Base-by-base conservation (phyloP, 2,113 vertebrate species). In the Erpornis zantholeuca region DNA sequence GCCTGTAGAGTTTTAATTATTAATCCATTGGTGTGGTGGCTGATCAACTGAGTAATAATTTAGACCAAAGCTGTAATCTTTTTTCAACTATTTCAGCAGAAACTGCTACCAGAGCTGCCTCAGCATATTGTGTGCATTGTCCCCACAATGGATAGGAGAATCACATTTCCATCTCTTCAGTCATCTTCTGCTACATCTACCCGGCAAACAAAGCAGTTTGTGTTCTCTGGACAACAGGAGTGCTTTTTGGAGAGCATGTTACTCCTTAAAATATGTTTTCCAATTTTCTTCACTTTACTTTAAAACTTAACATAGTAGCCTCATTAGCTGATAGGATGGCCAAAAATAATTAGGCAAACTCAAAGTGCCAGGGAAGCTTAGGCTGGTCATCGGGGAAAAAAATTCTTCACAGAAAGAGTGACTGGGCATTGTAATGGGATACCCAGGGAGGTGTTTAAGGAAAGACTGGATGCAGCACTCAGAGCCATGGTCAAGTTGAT, bases 251-350 rank as follows among this genome's bases (percentile, higher is more conserved):
- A 54, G 6, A 56, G 15, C 15, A 14, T 3, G 10, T 25, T 54
- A 27, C 10, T 86, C 12, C 24, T 27, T 53, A 40, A 60, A 66
- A 9, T 12, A 40, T 4, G 3, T 44, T 86, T 24, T 81, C 10
- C 6, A 11, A 0, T 53, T 65, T 77, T 56, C 24, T 68, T 83
- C 6, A 11, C 5, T 45, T 61, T 11, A 21, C 66, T 71, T 65
- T 52, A 72, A 38, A 71, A 68, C 10, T 23, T 56, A 40, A n/a
- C 0, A 0, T n/a, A 13, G 33, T n/a, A 66, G 24, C 27, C 19
- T 29, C 64, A 11, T 33, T 81, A 56, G 28, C 22, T 40, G 35
- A 42, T 18, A 33, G 8, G 12, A 42, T 22, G 17, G 31, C 11
- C 18, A 17, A 27, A 86, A 83, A 13, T 15, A 42, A 66, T 42